A percentile compares a stretch with the other conserved stretches of the same genome.
Evolutionary conservation across 2,888 invertebrate genomes (phyloP).

Genomic region (Acronicta aceris): DNA sequence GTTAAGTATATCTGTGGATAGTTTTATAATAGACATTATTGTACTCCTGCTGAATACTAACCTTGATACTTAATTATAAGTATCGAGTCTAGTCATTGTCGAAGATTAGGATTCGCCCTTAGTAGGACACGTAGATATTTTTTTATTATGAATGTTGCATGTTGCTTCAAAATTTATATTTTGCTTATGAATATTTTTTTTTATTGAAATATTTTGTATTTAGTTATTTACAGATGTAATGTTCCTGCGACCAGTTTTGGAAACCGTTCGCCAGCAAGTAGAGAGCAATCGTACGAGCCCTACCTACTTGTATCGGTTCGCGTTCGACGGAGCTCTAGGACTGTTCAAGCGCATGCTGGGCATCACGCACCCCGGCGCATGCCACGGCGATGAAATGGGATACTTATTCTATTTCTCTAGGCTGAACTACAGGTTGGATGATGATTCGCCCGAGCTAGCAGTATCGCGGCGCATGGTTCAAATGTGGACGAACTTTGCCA

Average conservation of each 20-base stretch:
- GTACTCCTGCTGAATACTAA: too few relatives aligned
- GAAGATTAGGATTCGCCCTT: not conserved
- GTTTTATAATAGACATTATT: not conserved
- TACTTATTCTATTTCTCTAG: constrained; percentile 91
- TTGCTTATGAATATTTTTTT: not conserved
- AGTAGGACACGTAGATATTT: too few relatives aligned
- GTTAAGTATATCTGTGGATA: too few relatives aligned
- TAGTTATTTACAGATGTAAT: constrained; percentile 91
- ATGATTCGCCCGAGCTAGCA: constrained; percentile 88
- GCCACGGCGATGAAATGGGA: constrained; percentile 91
- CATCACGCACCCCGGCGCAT: constrained; percentile 89
- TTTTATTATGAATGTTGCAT: too few relatives aligned
- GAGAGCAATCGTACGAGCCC: constrained; percentile 83
- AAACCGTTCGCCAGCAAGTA: constrained; percentile 84
- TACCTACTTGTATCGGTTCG: constrained; percentile 90
- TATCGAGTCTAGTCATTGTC: too few relatives aligned
- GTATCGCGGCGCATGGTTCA: constrained; percentile 90
- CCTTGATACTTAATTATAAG: too few relatives aligned
- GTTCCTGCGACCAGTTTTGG: constrained; percentile 89
- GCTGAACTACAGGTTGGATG: constrained; percentile 89
- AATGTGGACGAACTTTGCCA: constrained; percentile 91
- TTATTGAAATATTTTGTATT: constrained; percentile 27
- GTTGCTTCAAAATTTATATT: not conserved
- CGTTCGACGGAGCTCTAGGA: constrained; percentile 90
- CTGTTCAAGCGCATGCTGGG: constrained; percentile 91